Conservation (phyloP, 2,113 vertebrate species). For the Probosciger aterrimus region DNA sequence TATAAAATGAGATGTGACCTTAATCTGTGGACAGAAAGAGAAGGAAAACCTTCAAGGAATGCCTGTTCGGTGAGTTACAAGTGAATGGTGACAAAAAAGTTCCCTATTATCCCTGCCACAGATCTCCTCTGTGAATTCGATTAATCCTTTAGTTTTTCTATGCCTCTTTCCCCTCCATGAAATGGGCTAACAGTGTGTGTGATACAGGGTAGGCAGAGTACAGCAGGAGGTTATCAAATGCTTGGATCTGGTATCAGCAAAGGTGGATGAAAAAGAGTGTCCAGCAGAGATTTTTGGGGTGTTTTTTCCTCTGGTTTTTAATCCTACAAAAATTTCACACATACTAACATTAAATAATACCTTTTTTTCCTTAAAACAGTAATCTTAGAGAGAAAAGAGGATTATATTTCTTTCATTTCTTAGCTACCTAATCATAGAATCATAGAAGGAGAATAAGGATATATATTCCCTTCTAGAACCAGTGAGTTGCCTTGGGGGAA, state of each 20-base stretch:
- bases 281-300: not conserved
- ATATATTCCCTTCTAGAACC: not conserved
- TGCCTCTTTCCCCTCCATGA: not conserved
- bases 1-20: not conserved
- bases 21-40: not conserved
- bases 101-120: not conserved
- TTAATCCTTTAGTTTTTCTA: not conserved
- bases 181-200: not conserved
- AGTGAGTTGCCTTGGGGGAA: not conserved
- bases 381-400: not conserved
- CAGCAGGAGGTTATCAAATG: not conserved
- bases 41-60: not conserved
- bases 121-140: not conserved
- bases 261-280: not conserved
- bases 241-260: not conserved
- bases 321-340: not conserved
- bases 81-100: not conserved
- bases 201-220: not conserved
- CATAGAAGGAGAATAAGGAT: not conserved
- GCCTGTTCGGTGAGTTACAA: not conserved
- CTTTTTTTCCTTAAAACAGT: not conserved
- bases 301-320: not conserved
- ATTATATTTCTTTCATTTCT: not conserved
- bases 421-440: not conserved
- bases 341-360: not conserved